Evolutionary conservation across 2,113 vertebrate genomes (phyloP).

Genomic region (Equus przewalskii): DNA sequence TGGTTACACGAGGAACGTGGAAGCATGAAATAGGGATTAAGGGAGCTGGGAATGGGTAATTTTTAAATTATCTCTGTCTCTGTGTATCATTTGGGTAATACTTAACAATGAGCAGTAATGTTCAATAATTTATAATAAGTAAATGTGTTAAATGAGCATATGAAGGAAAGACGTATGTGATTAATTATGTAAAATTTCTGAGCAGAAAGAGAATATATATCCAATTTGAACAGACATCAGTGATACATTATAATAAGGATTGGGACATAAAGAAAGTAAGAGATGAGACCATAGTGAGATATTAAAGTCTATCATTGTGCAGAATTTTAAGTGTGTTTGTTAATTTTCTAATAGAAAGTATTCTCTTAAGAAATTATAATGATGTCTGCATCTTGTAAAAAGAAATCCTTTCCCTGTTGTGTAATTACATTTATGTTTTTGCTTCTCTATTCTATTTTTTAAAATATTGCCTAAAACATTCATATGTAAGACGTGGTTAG

Average conservation of each 20-base stretch:
- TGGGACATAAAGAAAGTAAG: background rate
- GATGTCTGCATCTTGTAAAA: background rate
- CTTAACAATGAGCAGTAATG: background rate
- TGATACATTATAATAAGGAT: background rate
- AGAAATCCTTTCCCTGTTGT: background rate
- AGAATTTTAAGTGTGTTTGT: background rate
- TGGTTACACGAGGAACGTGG: background rate
- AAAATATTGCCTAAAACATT: background rate
- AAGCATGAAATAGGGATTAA: background rate
- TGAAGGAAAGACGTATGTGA: background rate
- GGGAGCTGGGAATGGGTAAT: background rate
- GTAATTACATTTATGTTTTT: background rate
- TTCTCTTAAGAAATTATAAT: background rate
- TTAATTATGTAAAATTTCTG: background rate
- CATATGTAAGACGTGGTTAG: background rate
- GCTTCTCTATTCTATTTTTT: background rate
- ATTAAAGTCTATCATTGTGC: background rate
- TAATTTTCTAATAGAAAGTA: constrained; percentile 21
- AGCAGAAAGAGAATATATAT: background rate
- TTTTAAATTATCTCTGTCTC: background rate
- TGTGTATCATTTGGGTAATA: constrained; percentile 3
- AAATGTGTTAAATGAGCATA: background rate
- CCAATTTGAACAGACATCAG: background rate
- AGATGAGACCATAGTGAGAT: background rate
- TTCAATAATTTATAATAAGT: background rate